Base-by-base conservation (phyloP, 2,113 vertebrate genomes). In the Bufo gargarizans region DNA sequence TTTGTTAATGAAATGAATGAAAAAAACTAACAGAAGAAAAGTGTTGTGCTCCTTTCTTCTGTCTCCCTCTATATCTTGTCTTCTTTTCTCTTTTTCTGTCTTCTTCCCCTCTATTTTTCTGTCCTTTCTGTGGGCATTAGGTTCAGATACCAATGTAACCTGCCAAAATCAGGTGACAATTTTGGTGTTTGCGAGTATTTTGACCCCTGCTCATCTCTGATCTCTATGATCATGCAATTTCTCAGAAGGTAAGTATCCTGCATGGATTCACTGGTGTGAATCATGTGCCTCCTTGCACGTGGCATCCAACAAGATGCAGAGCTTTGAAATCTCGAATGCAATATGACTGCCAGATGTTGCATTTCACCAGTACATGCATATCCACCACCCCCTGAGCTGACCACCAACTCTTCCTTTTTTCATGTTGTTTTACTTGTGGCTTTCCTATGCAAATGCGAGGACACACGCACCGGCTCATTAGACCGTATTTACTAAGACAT, bases 121-220 rank as follows among this genome's bases (percentile, higher is more conserved):
- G 87, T 89, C 87, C 81, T 84, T 84, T 67, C 81, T 89, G 55
- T 89, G 81, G 87, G 87, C 87, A 84, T n/a, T 89, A 89, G 87
- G 87, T 84, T 89, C 87, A 89, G 87, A 84, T 89, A 89, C 87
- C 87, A 89, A 89, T 89, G 87, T 89, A 89, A 84, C 81, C 87
- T 89, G 87, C 87, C 87, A 89, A 89, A 89, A 89, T 89, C 87
- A 89, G 87, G 87, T 89, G 87, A 77, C 78, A 89, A 78, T 89
- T 89, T 89, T 84, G 87, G 47, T 89, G 81, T 89, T 89, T 89
- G 87, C 87, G 81, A 89, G 72, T 84, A 89, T 89, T 89, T 89
- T 89, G 87, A 89, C 82, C 87, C 87, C 87, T 89, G 87, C 87
- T 89, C 87, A 84, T 89, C 87, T 84, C 87, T 89, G 78, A 89